Evolutionary conservation across 92 coral and sea anemone genomes (phyloP).

Genomic region (Plumapathes pennacea): DNA sequence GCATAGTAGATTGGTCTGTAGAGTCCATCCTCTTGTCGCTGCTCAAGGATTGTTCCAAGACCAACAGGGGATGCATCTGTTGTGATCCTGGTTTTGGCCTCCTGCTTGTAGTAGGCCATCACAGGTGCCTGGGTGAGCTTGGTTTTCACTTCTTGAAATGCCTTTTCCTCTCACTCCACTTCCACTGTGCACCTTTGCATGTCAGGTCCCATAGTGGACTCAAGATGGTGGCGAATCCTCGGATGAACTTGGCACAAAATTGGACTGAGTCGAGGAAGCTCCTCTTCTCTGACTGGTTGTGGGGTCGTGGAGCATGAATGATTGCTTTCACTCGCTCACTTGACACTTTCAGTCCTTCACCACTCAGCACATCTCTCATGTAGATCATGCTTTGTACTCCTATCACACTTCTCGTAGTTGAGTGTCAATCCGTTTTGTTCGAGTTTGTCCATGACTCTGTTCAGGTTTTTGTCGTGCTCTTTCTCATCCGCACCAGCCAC

Average conservation of each 20-base stretch:
- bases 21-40: slow-evolving; percentile 47
- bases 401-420: slow-evolving; percentile 44
- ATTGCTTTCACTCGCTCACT: slow-evolving; percentile 46
- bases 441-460: slow-evolving; percentile 20
- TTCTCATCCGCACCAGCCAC: slow-evolving; percentile 28
- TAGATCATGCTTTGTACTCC: slow-evolving; percentile 47
- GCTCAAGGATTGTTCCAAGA: slow-evolving; percentile 57
- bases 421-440: slow-evolving; percentile 47
- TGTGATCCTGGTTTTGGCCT: slow-evolving; percentile 45
- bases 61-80: slow-evolving; percentile 70
- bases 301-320: slow-evolving; percentile 23
- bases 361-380: slow-evolving; percentile 45
- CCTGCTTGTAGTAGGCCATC: slow-evolving; percentile 53
- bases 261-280: slow-evolving; percentile 49
- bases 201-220: slow-evolving; percentile 55
- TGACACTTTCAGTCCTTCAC: slow-evolving; percentile 46
- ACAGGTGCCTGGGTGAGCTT: slow-evolving; percentile 47
- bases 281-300: slow-evolving; percentile 30
- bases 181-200: background rate
- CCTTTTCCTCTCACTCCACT: slow-evolving; percentile 27
- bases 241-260: slow-evolving; percentile 59
- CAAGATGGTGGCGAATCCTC: slow-evolving; percentile 52
- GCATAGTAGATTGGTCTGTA: slow-evolving; percentile 71
- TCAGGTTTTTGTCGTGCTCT: slow-evolving; percentile 50
- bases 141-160: slow-evolving; percentile 29